Evolutionary conservation across 2,113 vertebrate species (phyloP), one percentile per base, ranked within the genome.

Genomic region (Cyprinodon variegatus): DNA sequence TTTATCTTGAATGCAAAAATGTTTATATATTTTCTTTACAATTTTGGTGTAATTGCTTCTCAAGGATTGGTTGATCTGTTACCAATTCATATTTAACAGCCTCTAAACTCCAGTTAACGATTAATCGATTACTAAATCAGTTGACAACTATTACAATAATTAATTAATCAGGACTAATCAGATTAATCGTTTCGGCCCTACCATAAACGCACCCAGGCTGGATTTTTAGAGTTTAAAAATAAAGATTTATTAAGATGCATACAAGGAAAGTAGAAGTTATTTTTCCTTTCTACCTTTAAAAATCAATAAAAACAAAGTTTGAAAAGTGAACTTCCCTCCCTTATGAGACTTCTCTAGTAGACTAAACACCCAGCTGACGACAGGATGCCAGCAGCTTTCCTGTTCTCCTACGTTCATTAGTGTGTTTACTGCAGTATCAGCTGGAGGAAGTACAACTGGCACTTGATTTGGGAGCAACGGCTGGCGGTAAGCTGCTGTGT

Each of bases 381-480:
- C 20, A 11, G 12, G 69, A 84, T 45, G 53, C 46, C 67, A 83
- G 22, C 79, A 63, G 46, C 45, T 50, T 45, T 59, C 41, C 61
- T 61, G 60, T 70, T 38, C 46, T 45, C 43, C 61, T 15, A 29
- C 79, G 68, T 64, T 88, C 70, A 81, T 70, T 73, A 81, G 66
- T 61, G 72, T 65, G 72, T 70, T 76, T 46, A 60, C 76, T 40
- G 82, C 74, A 29, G 46, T 71, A 75, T 83, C 83, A 78, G 78
- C 85, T 89, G 87, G 83, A 85, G 76, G 45, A 87, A 80, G 63
- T 71, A 76, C 83, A 88, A 88, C 82, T 90, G 85, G 85, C 85
- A 72, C 74, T 83, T 77, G 77, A 79, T 85, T 81, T 90, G 82
- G 76, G 72, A 82, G 65, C 85, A 62, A 20, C 36, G 65, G 73